Percentiles rank a stretch among this genome's conserved stretches.
These are phyloP conservation scores for Chironomus riparius DNA, from an alignment of 2,888 invertebrate species.

Conservation along the genomic window DNA sequence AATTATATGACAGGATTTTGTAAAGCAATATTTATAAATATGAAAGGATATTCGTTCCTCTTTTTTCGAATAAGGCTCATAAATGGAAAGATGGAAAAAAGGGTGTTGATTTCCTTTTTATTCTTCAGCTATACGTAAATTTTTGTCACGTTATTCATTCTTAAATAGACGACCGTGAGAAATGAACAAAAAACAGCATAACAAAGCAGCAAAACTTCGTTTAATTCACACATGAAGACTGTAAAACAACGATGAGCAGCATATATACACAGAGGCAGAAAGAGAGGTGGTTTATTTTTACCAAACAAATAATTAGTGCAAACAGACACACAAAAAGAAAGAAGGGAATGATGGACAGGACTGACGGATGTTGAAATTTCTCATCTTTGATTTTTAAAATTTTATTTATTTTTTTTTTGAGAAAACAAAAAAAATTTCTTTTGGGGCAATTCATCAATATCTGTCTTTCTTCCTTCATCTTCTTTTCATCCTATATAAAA, in stretches of 20 bases:
- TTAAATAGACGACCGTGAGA: slow-evolving; percentile 14
- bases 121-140: neutral
- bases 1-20: neutral
- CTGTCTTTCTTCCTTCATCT: neutral
- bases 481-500: neutral
- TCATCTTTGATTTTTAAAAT: neutral
- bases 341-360: neutral
- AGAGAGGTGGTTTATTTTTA: slow-evolving; percentile 10
- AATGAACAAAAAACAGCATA: neutral
- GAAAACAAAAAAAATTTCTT: neutral
- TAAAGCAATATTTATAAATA: too few relatives aligned
- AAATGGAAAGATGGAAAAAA: neutral
- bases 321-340: neutral
- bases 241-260: neutral
- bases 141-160: slow-evolving; percentile 7
- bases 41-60: neutral
- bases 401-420: neutral
- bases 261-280: neutral
- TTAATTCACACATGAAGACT: neutral
- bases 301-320: slow-evolving; percentile 10
- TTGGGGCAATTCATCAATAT: neutral
- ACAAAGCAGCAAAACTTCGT: neutral
- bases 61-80: neutral
- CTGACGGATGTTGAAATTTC: neutral
- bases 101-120: slow-evolving; percentile 15